phyloP scores from a whole-genome alignment of 2,888 invertebrate genomes.

The Drosophila algonquin region DNA sequence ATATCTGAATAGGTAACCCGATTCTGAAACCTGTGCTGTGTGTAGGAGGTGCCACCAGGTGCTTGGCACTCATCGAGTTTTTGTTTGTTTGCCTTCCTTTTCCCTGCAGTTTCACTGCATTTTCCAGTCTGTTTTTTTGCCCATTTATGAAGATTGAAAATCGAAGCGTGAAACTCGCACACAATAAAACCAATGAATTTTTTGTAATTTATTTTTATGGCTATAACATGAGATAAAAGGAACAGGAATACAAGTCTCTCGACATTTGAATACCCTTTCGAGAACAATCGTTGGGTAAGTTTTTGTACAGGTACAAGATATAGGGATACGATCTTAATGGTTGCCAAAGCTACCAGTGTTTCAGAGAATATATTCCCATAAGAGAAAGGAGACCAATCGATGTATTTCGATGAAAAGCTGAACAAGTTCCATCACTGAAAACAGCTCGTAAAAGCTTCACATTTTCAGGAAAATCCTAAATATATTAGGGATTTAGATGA shows the following conservation, averaged over 20 bases:
- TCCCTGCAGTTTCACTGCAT: slow-evolving; percentile 9
- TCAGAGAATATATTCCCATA: too few species aligned
- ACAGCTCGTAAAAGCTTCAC: too few species aligned
- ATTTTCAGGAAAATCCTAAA: too few species aligned
- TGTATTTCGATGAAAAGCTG: too few species aligned
- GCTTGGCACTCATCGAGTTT: slow-evolving; percentile 61
- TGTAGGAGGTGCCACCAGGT: slow-evolving; percentile 59
- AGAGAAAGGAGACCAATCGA: too few species aligned
- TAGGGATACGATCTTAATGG: too few species aligned
- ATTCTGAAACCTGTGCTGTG: slow-evolving; percentile 57
- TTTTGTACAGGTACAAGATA: too few species aligned
- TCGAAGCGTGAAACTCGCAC: slow-evolving; percentile 47
- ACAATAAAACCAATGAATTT: slow-evolving; percentile 30
- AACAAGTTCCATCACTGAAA: too few species aligned
- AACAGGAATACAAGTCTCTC: background rate
- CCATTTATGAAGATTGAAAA: slow-evolving; percentile 57
- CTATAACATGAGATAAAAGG: slow-evolving; percentile 18
- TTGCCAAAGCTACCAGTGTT: too few species aligned
- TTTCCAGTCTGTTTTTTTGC: slow-evolving; percentile 27
- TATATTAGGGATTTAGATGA: too few species aligned
- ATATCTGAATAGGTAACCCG: slow-evolving; percentile 45
- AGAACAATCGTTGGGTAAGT: too few species aligned
- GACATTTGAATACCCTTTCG: background rate
- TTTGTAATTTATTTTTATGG: slow-evolving; percentile 69
- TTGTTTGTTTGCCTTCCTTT: background rate